Evolutionary conservation across 2,888 invertebrate species (phyloP).

Genomic region (Tetragonisca angustula): DNA sequence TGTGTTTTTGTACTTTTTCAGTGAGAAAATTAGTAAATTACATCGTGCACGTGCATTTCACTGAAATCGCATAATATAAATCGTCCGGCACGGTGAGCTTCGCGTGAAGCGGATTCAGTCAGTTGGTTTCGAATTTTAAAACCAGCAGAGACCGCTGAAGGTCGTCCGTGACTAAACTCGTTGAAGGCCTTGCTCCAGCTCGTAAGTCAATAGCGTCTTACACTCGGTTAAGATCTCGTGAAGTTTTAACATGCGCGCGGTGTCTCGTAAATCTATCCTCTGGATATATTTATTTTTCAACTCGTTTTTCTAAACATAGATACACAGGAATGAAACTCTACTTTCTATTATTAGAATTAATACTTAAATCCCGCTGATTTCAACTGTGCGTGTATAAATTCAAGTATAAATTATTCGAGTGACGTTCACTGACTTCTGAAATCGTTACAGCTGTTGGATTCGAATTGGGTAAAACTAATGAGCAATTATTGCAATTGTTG

Average conservation of each 20-base stretch:
- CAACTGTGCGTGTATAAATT: not conserved
- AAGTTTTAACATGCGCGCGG: not conserved
- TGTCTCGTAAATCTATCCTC: not conserved
- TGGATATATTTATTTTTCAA: too few relatives aligned
- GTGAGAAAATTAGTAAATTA: not conserved
- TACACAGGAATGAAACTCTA: too few relatives aligned
- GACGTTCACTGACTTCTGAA: not conserved
- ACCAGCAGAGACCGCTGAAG: slow-evolving; percentile 32
- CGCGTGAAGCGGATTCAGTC: slow-evolving; percentile 37
- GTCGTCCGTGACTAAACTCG: slow-evolving; percentile 45
- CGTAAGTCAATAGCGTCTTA: slow-evolving; percentile 14
- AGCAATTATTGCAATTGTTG: not conserved
- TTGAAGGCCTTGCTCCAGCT: slow-evolving; percentile 50
- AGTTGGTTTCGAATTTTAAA: slow-evolving; percentile 38
- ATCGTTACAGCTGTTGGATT: not conserved
- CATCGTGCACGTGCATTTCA: too few relatives aligned
- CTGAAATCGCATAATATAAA: not conserved
- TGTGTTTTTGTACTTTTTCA: too few relatives aligned
- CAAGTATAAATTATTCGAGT: not conserved
- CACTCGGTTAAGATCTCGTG: slow-evolving; percentile 18
- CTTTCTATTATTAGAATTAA: too few relatives aligned
- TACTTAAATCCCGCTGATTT: not conserved
- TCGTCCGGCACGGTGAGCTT: not conserved
- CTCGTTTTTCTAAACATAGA: too few relatives aligned
- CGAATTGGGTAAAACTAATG: not conserved